These are phyloP conservation scores for Bacillus rossius DNA, from an alignment of 1,140 invertebrate species.

Conservation along the genomic window DNA sequence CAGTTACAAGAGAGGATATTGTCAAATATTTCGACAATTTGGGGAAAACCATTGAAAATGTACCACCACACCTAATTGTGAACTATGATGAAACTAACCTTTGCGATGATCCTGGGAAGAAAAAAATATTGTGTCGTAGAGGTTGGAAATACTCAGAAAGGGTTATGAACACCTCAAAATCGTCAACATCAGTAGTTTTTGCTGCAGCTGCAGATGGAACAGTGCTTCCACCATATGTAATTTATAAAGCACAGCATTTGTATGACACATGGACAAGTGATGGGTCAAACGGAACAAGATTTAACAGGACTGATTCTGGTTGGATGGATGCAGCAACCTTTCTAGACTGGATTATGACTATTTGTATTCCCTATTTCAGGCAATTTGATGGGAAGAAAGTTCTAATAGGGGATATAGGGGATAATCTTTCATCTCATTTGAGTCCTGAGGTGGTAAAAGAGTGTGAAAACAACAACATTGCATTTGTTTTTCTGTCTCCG, in stretches of 20 bases:
- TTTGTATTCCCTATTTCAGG: not conserved
- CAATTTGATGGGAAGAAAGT: conserved; percentile 1
- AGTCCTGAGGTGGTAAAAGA: not conserved
- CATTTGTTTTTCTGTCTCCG: conserved; percentile 36
- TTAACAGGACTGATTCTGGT: conserved; percentile 29
- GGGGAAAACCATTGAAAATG: conserved; percentile 1
- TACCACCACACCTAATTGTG: conserved; percentile 14
- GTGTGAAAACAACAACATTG: conserved; percentile 32
- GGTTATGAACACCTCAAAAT: conserved; percentile 18
- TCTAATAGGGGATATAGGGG: not conserved
- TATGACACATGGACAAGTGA: conserved; percentile 22
- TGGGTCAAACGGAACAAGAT: conserved; percentile 21
- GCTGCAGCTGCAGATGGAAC: conserved; percentile 22
- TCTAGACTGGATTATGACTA: not conserved
- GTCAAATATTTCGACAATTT: conserved; percentile 20
- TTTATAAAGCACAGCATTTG: conserved; percentile 25
- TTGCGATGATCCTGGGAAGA: conserved; percentile 22
- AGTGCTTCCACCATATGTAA: conserved; percentile 21
- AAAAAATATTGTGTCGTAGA: conserved; percentile 16
- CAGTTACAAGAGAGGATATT: too few relatives aligned
- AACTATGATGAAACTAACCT: conserved; percentile 28
- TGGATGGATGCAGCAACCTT: conserved; percentile 16
- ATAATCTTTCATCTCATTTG: conserved; percentile 2
- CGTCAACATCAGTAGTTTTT: conserved; percentile 25
- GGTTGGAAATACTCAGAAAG: conserved; percentile 22